Evolutionary conservation across 2,113 vertebrate species (phyloP).

Genomic region (Clarias gariepinus): DNA sequence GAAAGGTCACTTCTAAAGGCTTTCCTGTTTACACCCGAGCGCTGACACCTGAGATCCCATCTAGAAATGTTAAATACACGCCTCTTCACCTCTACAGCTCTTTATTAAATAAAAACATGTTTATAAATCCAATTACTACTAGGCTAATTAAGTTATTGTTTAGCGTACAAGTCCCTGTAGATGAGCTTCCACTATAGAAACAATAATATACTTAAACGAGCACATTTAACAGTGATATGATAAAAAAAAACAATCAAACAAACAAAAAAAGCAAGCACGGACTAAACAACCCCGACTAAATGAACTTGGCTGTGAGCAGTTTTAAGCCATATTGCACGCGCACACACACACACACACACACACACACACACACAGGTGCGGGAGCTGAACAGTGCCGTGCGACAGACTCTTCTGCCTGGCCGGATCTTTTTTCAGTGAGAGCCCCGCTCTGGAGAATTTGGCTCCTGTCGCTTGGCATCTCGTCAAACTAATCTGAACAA

Average conservation of each 20-base stretch:
- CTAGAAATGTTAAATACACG: neutral
- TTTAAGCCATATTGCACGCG: slow-evolving; percentile 29
- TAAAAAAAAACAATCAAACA: neutral
- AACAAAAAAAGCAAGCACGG: too few relatives aligned
- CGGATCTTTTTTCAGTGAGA: slow-evolving; percentile 77
- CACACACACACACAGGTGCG: slow-evolving; percentile 69
- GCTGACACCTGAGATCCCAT: neutral
- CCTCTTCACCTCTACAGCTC: neutral
- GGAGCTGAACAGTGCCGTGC: slow-evolving; percentile 69
- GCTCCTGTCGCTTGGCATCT: slow-evolving; percentile 80
- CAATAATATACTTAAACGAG: too few relatives aligned
- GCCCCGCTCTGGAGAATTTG: slow-evolving; percentile 74
- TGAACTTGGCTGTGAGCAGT: neutral
- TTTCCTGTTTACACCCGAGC: neutral
- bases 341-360: slow-evolving; percentile 55
- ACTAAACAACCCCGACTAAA: slow-evolving; percentile 10
- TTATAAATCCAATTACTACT: neutral
- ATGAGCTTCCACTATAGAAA: neutral
- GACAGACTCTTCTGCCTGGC: slow-evolving; percentile 77
- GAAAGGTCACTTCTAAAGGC: neutral
- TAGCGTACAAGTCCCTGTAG: neutral
- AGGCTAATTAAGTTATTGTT: neutral
- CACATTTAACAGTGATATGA: neutral
- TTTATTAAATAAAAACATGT: neutral
- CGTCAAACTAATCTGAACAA: slow-evolving; percentile 82